Conservation (phyloP, 2,888 invertebrate genomes). For the Holacanthella duospinosa region DNA sequence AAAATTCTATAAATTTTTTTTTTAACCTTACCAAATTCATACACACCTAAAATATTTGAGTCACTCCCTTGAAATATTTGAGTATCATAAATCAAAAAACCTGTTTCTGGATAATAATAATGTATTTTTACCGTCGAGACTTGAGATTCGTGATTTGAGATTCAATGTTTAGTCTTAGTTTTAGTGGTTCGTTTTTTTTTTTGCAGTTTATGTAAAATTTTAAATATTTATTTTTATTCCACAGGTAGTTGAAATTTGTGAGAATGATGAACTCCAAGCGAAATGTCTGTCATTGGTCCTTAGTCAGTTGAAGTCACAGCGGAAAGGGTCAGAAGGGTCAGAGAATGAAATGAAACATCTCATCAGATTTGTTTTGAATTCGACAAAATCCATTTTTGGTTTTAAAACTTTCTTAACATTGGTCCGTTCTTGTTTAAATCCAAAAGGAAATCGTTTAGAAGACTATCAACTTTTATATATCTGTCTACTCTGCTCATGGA, state of each 20-base stretch:
- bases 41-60: too few relatives aligned
- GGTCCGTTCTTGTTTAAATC: conserved; percentile 29
- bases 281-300: conserved; percentile 32
- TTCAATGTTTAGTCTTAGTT: too few relatives aligned
- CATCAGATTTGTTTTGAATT: conserved; percentile 33
- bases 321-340: conserved; percentile 28
- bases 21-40: too few relatives aligned
- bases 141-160: too few relatives aligned
- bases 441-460: conserved; percentile 27
- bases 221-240: too few relatives aligned
- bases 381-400: conserved; percentile 27
- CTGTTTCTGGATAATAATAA: too few relatives aligned
- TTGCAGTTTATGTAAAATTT: too few relatives aligned
- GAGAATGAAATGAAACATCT: conserved; percentile 30
- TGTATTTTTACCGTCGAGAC: too few relatives aligned
- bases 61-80: too few relatives aligned
- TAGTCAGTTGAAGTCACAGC: conserved; percentile 31
- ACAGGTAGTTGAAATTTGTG: conserved; percentile 36
- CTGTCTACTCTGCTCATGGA: conserved; percentile 31
- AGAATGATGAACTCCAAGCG: conserved; percentile 33
- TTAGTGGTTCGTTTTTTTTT: too few relatives aligned
- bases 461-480: conserved; percentile 34
- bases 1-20: too few relatives aligned
- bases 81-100: too few relatives aligned
- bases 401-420: conserved; percentile 34